Evolutionary conservation across 1,140 invertebrate genomes (phyloP).

Genomic region (Drosophila nigrodunni): DNA sequence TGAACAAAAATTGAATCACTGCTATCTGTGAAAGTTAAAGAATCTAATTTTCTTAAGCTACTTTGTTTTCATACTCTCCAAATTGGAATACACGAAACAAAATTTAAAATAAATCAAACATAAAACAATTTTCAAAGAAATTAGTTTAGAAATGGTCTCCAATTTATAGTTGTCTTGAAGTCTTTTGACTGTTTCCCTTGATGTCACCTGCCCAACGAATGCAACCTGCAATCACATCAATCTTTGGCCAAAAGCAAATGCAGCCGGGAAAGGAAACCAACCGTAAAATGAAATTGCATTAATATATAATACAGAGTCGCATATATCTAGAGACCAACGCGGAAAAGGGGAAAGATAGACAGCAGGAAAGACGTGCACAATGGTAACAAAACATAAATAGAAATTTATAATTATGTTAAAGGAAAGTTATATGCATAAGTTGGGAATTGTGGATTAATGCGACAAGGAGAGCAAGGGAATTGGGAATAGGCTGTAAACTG

Average conservation of each 20-base stretch:
- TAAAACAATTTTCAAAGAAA: not conserved
- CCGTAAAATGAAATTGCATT: conserved; percentile 47
- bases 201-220: conserved; percentile 22
- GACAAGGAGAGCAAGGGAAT: conserved; percentile 19
- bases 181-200: conserved; percentile 10
- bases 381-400: conserved; percentile 18
- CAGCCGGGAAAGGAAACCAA: conserved; percentile 26
- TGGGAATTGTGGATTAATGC: conserved; percentile 45
- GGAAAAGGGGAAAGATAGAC: not conserved
- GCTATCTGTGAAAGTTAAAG: too few species aligned
- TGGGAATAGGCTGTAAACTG: conserved; percentile 5
- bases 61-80: too few species aligned
- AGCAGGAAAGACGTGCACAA: not conserved
- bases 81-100: too few species aligned
- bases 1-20: too few species aligned
- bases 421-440: conserved; percentile 9
- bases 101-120: too few species aligned
- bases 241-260: conserved; percentile 14
- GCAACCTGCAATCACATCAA: conserved; percentile 43
- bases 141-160: not conserved
- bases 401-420: conserved; percentile 41
- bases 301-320: conserved; percentile 24
- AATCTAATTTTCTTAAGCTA: too few species aligned
- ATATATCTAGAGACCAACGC: not conserved
- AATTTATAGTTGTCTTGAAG: conserved; percentile 15